Evolutionary conservation across 2,113 vertebrate species (phyloP).

Genomic region (Gallinago paraguaiae): DNA sequence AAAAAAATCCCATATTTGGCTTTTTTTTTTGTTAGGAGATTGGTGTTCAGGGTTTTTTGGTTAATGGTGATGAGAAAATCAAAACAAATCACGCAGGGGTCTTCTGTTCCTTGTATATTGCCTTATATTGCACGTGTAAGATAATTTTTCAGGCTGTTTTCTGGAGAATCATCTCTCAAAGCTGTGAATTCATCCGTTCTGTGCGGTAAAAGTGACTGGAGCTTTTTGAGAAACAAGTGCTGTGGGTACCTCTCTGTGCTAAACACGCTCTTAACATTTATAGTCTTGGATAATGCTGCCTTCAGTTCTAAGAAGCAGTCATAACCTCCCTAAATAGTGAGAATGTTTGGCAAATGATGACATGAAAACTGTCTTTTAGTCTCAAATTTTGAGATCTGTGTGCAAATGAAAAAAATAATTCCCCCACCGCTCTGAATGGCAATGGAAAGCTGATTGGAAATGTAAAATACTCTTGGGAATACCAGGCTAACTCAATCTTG

Average conservation of each 20-base stretch:
- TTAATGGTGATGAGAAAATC: neutral
- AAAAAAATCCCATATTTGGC: neutral
- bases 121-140: neutral
- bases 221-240: neutral
- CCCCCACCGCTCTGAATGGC: neutral
- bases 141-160: neutral
- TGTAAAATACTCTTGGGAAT: neutral
- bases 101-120: neutral
- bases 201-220: neutral
- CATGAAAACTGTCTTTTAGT: neutral
- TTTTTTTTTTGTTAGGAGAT: neutral
- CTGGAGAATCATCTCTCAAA: neutral
- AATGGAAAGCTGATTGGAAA: neutral
- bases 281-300: neutral
- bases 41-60: neutral
- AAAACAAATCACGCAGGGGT: neutral
- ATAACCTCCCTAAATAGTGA: accelerated
- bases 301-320: neutral
- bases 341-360: neutral
- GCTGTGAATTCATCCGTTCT: neutral
- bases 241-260: neutral
- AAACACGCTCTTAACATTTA: no score
- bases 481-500: neutral
- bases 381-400: neutral
- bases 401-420: neutral